phyloP scores from a whole-genome alignment of 2,888 invertebrate species.

The Agonopterix heracliana region DNA sequence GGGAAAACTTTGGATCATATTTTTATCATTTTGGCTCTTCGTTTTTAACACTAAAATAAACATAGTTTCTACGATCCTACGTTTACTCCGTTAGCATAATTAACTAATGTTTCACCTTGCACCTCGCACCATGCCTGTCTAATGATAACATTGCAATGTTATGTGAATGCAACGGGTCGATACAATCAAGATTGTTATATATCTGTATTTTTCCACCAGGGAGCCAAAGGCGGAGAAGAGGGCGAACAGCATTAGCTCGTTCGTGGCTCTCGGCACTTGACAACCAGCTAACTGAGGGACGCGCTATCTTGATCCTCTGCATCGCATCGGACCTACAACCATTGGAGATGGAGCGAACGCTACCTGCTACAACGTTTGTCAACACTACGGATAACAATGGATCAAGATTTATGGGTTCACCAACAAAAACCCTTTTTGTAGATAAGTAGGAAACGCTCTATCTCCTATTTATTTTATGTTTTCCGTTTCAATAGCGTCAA shows the following conservation, averaged over 20 bases:
- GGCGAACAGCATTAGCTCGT: constrained; percentile 90
- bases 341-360: constrained; percentile 41
- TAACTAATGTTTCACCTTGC: constrained; percentile 47
- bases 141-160: not conserved
- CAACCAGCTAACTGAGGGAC: constrained; percentile 77
- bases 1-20: no score
- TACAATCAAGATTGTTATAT: not conserved
- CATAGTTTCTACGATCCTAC: no score
- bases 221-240: constrained; percentile 91
- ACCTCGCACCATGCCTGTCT: constrained; percentile 50
- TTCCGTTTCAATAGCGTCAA: constrained; percentile 35
- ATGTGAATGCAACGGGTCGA: not conserved
- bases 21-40: no score
- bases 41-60: constrained; percentile 8
- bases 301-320: constrained; percentile 64
- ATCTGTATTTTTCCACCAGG: constrained; percentile 58
- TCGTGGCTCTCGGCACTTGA: constrained; percentile 84
- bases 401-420: constrained; percentile 38
- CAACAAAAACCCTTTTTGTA: constrained; percentile 26
- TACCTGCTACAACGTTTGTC: constrained; percentile 30
- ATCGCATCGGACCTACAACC: constrained; percentile 47
- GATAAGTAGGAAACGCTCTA: constrained; percentile 29
- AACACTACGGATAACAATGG: constrained; percentile 37
- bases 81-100: no score
- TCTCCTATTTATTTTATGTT: constrained; percentile 46